Conservation (phyloP, 2,888 invertebrate genomes). For the Selenia dentaria region DNA sequence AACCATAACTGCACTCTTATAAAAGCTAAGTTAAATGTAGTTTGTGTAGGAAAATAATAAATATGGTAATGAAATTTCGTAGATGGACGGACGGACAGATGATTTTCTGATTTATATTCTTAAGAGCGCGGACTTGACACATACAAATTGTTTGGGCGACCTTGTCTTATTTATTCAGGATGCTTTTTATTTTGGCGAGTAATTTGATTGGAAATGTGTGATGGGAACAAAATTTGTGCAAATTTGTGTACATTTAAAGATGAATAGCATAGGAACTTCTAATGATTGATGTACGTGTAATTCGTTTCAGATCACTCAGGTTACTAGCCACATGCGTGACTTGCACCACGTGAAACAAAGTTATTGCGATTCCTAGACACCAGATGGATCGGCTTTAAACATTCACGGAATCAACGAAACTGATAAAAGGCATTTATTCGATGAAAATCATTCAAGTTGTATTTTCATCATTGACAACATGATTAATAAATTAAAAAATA, state of each 20-base stretch:
- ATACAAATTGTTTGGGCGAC: constrained; percentile 63
- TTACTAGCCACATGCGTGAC: too few relatives aligned
- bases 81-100: constrained; percentile 64
- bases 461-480: too few relatives aligned
- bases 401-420: too few relatives aligned
- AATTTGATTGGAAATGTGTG: constrained; percentile 33
- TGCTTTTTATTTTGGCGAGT: constrained; percentile 37
- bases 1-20: neutral
- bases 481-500: too few relatives aligned
- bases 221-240: constrained; percentile 14
- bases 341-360: too few relatives aligned
- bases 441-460: too few relatives aligned
- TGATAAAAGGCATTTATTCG: too few relatives aligned
- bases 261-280: too few relatives aligned
- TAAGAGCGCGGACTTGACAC: constrained; percentile 39
- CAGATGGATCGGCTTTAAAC: too few relatives aligned
- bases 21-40: neutral
- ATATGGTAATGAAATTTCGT: constrained; percentile 82
- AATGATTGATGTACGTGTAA: too few relatives aligned
- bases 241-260: neutral
- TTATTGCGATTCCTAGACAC: too few relatives aligned
- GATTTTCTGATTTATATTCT: constrained; percentile 68
- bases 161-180: constrained; percentile 48
- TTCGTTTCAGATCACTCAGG: too few relatives aligned
- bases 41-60: constrained; percentile 57